Evolutionary conservation across 2,113 vertebrate genomes (phyloP), one percentile per base, ranked within the genome.

Genomic region (Microcebus tavaratra): DNA sequence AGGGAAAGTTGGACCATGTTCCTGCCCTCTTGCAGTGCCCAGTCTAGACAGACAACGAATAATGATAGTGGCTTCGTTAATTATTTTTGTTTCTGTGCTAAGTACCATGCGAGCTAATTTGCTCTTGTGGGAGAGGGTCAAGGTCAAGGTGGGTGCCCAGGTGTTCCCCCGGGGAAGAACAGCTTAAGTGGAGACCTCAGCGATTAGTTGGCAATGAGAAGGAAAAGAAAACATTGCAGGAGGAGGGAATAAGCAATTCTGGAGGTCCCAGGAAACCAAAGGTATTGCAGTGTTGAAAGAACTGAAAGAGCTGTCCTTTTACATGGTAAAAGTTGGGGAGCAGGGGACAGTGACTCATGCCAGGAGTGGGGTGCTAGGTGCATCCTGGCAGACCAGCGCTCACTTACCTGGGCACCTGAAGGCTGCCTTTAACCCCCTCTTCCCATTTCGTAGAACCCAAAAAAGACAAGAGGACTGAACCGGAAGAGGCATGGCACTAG

Each of bases 31-130:
- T 55, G 36, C 36, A 82, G 36, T 81, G 4, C 39, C 29, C 14
- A 23, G 20, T 59, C 67, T 65, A 63, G 85, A 57, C 1, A 36
- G 11, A 31, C 18, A 79, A n/a, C 39, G 42, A 67, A 39, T 36
- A 81, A 75, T 75, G 42, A 39, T 27, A 84, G 70, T 70, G 48
- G 42, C 50, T 39, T 53, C 25, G 42, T 88, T n/a, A 59, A 18
- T 48, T 48, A 25, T 31, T 87, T 68, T 86, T 92, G n/a, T 61
- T 81, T 91, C 42, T 57, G 42, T 92, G 67, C 6, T 36, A 73
- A 87, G 17, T 76, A 34, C 14, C 15, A 13, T 36, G 14, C 45
- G 11, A 78, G 45, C 9, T 76, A n/a, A 84, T 83, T 25, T 67
- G 23, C 8, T 85, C 57, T 88, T 59, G 31, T 23, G 0, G 15